Evolutionary conservation across 2,113 vertebrate species (phyloP), one percentile per base, ranked within the genome.

Genomic region (Platysteira castanea): DNA sequence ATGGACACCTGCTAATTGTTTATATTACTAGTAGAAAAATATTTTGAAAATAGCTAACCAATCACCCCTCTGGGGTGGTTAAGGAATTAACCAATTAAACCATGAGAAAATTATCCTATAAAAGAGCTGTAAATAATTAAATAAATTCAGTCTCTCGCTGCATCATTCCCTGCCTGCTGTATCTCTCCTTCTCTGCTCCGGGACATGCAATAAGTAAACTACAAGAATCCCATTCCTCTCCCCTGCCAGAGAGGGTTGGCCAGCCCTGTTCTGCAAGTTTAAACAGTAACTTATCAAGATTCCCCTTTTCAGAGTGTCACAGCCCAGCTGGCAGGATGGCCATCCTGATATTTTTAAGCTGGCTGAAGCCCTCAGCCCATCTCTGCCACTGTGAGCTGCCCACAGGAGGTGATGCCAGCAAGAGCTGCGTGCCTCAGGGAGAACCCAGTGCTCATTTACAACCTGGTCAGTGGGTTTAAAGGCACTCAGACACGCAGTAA

Each of bases 391-490:
- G 83, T 64, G 78, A 93, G 84, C 73, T 95, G 95, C 96, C 97
- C 97, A 95, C 97, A 93, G 78, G 85, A 84, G 70, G 65, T 59
- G 74, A 69, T 81, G 90, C 97, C 93, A 93, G 92, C 97, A 77
- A 86, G 96, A 95, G 75, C 84, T 31, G n/a, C 47, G 59, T 82
- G 90, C 89, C 20, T 16, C 96, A 88, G 96, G 95, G 86, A 95
- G 95, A 97, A 94, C 94, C 90, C 92, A 96, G 98, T 96, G 98
- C 97, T 98, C 95, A 97, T 98, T 98, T 97, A 96, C 96, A 95
- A 97, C 92, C 91, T 90, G 92, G 82, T 97, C 97, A 97, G 92
- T 96, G 95, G 92, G 90, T 97, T 98, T 97, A 96, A 96, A 97
- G 98, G 92, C 93, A 97, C 94, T 98, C 96, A 97, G 96, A 97